Conservation (phyloP, 2,113 vertebrate species). For the Albula glossodonta region DNA sequence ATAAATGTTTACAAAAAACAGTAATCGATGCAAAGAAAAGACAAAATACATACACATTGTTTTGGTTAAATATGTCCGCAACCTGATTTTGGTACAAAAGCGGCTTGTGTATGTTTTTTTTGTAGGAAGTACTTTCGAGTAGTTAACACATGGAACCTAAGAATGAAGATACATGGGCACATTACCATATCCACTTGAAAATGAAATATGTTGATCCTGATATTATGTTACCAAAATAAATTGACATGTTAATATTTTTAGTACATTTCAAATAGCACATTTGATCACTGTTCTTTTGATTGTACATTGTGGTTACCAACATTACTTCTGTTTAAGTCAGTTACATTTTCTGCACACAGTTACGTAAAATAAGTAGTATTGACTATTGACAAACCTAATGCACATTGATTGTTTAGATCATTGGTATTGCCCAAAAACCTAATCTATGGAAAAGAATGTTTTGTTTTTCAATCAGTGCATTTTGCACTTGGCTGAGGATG, state of each 20-base stretch:
- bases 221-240: slow-evolving; percentile 13
- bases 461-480: background rate
- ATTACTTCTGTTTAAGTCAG: background rate
- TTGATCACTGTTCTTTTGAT: background rate
- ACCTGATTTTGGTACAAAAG: background rate
- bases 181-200: background rate
- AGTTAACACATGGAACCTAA: background rate
- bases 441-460: background rate
- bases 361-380: background rate
- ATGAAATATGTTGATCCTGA: background rate
- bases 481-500: background rate
- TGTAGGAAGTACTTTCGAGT: background rate
- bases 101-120: background rate
- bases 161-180: background rate
- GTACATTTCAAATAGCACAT: background rate
- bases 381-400: background rate
- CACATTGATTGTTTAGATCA: background rate
- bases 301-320: background rate
- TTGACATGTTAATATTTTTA: background rate
- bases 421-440: background rate
- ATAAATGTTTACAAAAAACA: background rate
- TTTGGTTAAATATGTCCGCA: background rate
- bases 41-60: background rate
- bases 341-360: background rate
- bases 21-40: background rate